Evolutionary conservation across 2,113 vertebrate genomes (phyloP).

Genomic region (Urocynchramus pylzowi): DNA sequence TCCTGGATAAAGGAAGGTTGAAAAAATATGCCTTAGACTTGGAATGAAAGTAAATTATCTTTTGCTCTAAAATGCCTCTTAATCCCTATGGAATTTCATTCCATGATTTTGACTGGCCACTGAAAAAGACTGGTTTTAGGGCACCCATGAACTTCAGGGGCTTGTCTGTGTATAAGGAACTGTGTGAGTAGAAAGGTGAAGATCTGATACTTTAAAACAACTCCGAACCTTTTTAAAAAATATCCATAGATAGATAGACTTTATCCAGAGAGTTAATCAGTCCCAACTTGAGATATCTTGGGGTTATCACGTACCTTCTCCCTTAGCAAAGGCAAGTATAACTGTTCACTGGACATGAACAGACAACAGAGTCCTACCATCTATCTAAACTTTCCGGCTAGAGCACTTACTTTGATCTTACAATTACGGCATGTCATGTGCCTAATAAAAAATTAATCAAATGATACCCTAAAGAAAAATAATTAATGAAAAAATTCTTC

Average conservation of each 20-base stretch:
- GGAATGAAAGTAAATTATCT: neutral
- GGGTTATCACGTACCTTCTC: neutral
- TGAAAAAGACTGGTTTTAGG: neutral
- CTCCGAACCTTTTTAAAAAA: neutral
- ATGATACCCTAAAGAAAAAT: neutral
- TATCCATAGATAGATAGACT: neutral
- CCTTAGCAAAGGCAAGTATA: neutral
- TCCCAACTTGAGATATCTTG: neutral
- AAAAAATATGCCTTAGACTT: neutral
- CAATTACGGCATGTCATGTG: accelerated
- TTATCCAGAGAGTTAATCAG: neutral
- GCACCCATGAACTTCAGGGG: neutral
- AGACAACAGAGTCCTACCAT: neutral
- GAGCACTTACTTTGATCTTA: neutral
- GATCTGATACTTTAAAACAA: neutral
- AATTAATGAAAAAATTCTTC: neutral
- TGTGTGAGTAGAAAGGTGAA: neutral
- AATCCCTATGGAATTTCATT: neutral
- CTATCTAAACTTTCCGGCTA: neutral
- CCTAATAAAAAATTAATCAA: neutral
- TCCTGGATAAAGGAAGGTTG: neutral
- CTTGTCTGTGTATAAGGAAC: neutral
- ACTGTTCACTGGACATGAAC: neutral
- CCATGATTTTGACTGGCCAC: neutral
- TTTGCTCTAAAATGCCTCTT: neutral